Evolutionary conservation across 2,888 invertebrate species (phyloP), one percentile per base, ranked within the genome.

Genomic region (Acanthosepion esculentum): DNA sequence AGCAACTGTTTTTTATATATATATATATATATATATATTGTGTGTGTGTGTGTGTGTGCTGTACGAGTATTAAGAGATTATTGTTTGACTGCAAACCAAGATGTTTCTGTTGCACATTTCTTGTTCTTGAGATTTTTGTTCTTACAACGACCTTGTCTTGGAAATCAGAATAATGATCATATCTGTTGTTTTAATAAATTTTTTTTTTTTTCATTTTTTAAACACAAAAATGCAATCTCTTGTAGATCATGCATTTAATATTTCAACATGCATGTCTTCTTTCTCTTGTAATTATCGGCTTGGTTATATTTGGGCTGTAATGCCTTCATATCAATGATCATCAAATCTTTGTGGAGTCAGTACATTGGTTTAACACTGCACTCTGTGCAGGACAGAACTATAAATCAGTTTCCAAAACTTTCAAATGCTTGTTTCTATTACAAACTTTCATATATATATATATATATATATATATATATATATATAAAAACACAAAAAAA

Each of bases 391-490:
- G 15, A 33, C n/a, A n/a, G 15, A n/a, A 78, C n/a, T 78, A 15
- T n/a, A 33, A 33, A 78, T 78, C 78, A 78, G 78, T 78, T 78
- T 78, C n/a, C 29, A 4, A 78, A 78, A 29, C 15, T 78, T 29
- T 78, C n/a, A 8, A 78, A 10, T 78, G 29, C 10, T 78, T 78
- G n/a, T 18, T n/a, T n/a, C 64, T 64, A 29, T 64, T 3, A 78
- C 8, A 78, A n/a, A n/a, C 2, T 10, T 10, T n/a, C 29, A n/a
- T 8, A 12, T 1, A 29, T n/a, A 29, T n/a, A 29, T n/a, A 78
- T n/a, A 78, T 78, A 78, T 78, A n/a, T 78, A 78, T 78, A 78
- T 78, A 78, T 78, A 78, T 78, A 78, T 78, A 78, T 78, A 78
- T 78, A n/a, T n/a, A 78, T n/a, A 6, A 8, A 29, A n/a, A n/a